Conservation (phyloP, 2,113 vertebrate genomes). For the Rhinoderma darwinii region DNA sequence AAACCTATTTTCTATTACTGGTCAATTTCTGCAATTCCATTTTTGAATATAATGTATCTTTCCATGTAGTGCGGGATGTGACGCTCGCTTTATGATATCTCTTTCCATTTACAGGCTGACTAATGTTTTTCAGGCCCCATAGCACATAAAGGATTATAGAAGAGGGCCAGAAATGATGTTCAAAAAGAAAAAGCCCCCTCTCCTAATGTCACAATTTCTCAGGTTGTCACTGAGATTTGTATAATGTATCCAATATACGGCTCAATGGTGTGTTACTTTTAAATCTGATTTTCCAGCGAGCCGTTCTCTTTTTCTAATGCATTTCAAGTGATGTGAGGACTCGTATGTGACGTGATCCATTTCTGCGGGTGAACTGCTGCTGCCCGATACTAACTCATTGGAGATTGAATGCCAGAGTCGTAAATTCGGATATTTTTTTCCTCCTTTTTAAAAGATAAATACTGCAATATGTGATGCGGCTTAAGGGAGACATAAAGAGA, state of each 20-base stretch:
- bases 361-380: background rate
- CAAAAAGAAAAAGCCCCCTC: background rate
- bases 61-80: background rate
- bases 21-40: background rate
- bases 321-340: constrained; percentile 22
- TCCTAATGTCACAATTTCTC: background rate
- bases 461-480: background rate
- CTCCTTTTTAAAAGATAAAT: background rate
- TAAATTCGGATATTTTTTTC: background rate
- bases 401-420: background rate
- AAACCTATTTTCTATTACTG: background rate
- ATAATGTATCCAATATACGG: constrained; percentile 5
- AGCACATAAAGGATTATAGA: constrained; percentile 11
- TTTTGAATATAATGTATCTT: background rate
- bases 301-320: constrained; percentile 26
- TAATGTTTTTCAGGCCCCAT: constrained; percentile 5
- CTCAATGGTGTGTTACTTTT: background rate
- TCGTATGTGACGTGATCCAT: background rate
- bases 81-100: background rate
- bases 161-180: background rate
- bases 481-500: background rate
- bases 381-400: background rate
- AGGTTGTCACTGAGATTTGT: constrained; percentile 30
- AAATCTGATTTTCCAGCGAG: constrained; percentile 14
- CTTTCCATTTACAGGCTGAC: background rate